These are phyloP conservation scores for Ciconia maguari DNA, from an alignment of 2,113 vertebrate genomes.

Conservation along the genomic window DNA sequence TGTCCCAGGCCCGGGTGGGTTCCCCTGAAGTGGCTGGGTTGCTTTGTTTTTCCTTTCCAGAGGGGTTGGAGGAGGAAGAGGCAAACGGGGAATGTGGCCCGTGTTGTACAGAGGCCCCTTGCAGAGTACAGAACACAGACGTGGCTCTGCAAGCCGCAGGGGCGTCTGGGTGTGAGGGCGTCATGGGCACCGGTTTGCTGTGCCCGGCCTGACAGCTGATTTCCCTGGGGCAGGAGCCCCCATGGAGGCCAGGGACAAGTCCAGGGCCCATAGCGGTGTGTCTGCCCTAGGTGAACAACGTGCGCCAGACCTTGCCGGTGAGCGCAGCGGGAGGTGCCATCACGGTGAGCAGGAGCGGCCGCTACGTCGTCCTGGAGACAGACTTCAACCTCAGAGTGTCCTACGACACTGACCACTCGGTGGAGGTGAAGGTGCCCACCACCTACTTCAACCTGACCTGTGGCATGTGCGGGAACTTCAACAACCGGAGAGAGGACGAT, in stretches of 20 bases:
- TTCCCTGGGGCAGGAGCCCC: background rate
- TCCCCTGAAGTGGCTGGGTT: background rate
- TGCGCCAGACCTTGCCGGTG: constrained; percentile 79
- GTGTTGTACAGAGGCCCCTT: background rate
- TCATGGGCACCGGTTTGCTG: accelerated
- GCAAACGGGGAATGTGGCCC: accelerated
- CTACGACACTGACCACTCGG: constrained; percentile 70
- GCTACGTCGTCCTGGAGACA: constrained; percentile 71
- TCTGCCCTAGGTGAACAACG: constrained; percentile 76
- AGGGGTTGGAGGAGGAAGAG: background rate
- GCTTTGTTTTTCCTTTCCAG: accelerated
- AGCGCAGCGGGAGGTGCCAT: constrained; percentile 49
- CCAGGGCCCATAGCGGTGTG: background rate
- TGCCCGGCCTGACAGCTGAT: background rate
- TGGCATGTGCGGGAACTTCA: constrained; percentile 87
- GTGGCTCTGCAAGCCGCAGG: background rate
- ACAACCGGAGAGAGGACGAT: constrained; percentile 72
- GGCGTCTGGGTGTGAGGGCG: accelerated
- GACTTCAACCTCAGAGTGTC: constrained; percentile 73
- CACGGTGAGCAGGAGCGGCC: constrained; percentile 63
- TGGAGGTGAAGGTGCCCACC: constrained; percentile 75
- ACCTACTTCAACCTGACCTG: constrained; percentile 76
- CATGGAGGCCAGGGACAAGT: background rate
- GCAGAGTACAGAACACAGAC: background rate
- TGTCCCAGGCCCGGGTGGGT: background rate